Conservation (phyloP, 2,113 vertebrate species). For the Calidris pygmaea region DNA sequence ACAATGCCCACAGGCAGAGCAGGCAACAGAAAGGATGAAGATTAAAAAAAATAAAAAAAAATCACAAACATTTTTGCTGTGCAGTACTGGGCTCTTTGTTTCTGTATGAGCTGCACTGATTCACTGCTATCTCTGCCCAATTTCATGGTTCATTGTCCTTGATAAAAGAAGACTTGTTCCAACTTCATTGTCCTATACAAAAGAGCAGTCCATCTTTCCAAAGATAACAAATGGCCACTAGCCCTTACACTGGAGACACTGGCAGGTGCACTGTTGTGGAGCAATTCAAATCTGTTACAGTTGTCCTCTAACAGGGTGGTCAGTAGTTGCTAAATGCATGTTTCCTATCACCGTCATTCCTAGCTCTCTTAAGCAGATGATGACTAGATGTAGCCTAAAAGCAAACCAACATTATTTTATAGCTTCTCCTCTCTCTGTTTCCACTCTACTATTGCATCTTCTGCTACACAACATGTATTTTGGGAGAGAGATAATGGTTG, state of each 20-base stretch:
- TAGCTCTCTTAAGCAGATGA: background rate
- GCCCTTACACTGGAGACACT: background rate
- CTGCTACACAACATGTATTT: background rate
- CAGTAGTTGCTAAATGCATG: background rate
- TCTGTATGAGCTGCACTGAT: background rate
- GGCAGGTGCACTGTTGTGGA: background rate
- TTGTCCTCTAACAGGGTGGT: fast-evolving
- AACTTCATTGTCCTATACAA: conserved; percentile 16
- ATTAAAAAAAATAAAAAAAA: background rate
- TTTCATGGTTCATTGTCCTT: conserved; percentile 50
- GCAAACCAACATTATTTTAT: background rate
- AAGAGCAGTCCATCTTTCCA: conserved; percentile 11
- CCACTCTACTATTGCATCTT: background rate
- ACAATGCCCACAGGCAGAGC: background rate
- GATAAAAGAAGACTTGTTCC: background rate
- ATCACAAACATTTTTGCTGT: background rate
- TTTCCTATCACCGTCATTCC: background rate
- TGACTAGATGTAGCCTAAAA: background rate
- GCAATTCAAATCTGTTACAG: background rate
- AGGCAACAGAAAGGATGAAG: background rate
- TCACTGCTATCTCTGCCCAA: background rate
- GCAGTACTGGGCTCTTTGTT: background rate
- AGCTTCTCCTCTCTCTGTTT: background rate
- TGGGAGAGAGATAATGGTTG: background rate
- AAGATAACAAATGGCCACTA: conserved; percentile 22